Base-by-base conservation (phyloP, 2,888 invertebrate species). In the Saturnia japonica region DNA sequence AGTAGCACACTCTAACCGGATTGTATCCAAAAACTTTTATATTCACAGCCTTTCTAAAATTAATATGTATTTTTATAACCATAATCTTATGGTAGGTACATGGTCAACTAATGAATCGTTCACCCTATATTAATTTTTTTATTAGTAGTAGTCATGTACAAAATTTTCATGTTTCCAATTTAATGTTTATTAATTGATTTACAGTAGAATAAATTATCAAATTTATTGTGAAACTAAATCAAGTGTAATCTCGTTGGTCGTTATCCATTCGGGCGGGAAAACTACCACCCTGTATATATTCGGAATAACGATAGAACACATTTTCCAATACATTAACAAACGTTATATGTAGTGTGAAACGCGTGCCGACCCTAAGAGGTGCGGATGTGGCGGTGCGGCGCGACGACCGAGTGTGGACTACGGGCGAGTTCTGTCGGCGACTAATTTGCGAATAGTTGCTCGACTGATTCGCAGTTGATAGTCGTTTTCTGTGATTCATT, bases 381-480 rank as follows among this genome's bases (percentile, higher is more conserved):
- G 70, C 84, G 88, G 89, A 88, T 82, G 88, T 81, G 87, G 86
- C 81, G 83, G 79, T n/a, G n/a, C n/a, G n/a, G n/a, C n/a, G n/a
- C n/a, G n/a, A n/a, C 78, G 83, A 73, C 75, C 80, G 85, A 86
- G 85, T 82, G 83, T 82, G 85, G 82, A 9, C 64, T 64, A n/a
- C 85, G 77, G 79, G 81, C 25, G 57, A 60, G 57, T 60, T 28
- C 57, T 60, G 81, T 78, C 79, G 74, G 77, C 80, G 85, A 89
- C 89, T 90, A 90, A 90, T 91, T 90, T 89, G 87, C 84, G 88
- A 85, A 87, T 86, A 89, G 89, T 89, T 85, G 83, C 80, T 80
- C 82, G 81, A 83, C 83, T 82, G 84, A 85, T 85, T 86, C 80
- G 77, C 79, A 83, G 78, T 82, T 82, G 84, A 85, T 85, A 82